phyloP scores from a whole-genome alignment of 2,113 vertebrate genomes.

The human (Homo sapiens) region GRCh38 chr7:53909501-53910000 shows the following conservation, averaged over 20 bases:
- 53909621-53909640: neutral
- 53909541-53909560: neutral
- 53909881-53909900: neutral
- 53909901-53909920: neutral
- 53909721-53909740: too few species aligned
- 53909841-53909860: neutral
- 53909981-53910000: neutral
- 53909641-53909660: neutral
- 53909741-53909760: too few species aligned
- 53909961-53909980: neutral
- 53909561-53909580: neutral
- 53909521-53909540: neutral
- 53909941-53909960: neutral
- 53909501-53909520: neutral
- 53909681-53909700: neutral
- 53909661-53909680: neutral
- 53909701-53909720: neutral
- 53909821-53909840: neutral
- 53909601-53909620: neutral
- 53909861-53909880: neutral
- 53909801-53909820: neutral
- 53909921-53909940: neutral
- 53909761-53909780: neutral
- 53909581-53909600: neutral
- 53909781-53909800: neutral